Evolutionary conservation across 2,797 vertebrate species (phyloP), one percentile per base, ranked within the genome.

Genomic region (Okamejei kenojei): DNA sequence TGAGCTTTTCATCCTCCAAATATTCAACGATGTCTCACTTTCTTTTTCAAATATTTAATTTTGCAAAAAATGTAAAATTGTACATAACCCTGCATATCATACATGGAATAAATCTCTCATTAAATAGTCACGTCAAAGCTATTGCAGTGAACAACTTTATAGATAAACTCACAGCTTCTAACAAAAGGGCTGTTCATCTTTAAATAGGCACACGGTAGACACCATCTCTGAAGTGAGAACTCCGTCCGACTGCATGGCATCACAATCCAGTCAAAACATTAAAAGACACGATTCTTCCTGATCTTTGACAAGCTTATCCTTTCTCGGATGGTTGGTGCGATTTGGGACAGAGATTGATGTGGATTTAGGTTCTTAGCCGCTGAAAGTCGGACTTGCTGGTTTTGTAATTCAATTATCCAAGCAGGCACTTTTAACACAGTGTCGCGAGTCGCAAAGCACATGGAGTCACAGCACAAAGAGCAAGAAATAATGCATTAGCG

Each of bases 41-140:
- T 88, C n/a, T 35, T 54, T 92, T 92, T 11, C 90, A 92, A 45
- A 76, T 74, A 54, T 74, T 91, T 92, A 92, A 45, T 92, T 74
- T 90, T 74, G 35, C 32, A 17, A 45, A 26, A 29, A 35, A 35
- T 17, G 45, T 58, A 17, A 23, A 91, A 38, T 91, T 91, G 8
- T 73, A 73, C 71, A 92, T 35, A 92, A 45, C 11, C 45, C 65
- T 35, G 65, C 35, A 35, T 45, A 73, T 90, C 86, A 90, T 17
- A 71, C n/a, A 90, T 38, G 61, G 29, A 71, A 90, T 90, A 68
- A 35, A 32, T 73, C 65, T 90, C 86, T 71, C 63, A 68, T 73
- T 73, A 74, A 90, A 68, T 65, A 32, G 2, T 54, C 90, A 92
- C 32, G 45, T 90, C 88, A 90, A 54, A 92, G 38, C 10, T 54